Conservation (phyloP, 2,888 invertebrate species). For the Tupiocoris notatus region DNA sequence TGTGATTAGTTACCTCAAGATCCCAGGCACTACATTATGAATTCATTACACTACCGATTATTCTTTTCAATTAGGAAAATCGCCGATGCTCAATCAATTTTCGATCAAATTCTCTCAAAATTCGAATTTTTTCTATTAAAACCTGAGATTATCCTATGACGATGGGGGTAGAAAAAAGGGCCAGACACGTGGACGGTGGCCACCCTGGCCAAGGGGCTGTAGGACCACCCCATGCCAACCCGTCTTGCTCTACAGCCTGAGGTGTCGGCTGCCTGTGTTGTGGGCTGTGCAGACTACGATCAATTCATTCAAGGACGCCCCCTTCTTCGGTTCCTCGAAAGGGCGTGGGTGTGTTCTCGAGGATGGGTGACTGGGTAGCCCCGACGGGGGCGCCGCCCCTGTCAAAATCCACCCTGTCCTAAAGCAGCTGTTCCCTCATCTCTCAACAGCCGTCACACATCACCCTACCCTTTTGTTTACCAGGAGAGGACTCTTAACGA, state of each 20-base stretch:
- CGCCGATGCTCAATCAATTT: too few relatives aligned
- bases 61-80: background rate
- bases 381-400: background rate
- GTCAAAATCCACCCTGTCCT: background rate
- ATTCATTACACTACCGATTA: background rate
- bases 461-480: background rate
- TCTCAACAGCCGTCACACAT: background rate
- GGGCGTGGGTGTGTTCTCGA: slow-evolving; percentile 17
- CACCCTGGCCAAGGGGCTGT: slow-evolving; percentile 28
- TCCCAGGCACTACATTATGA: background rate
- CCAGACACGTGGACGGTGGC: slow-evolving; percentile 32
- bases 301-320: slow-evolving; percentile 47
- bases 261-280: slow-evolving; percentile 34
- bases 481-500: background rate
- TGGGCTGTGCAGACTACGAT: slow-evolving; percentile 44
- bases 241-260: background rate
- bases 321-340: slow-evolving; percentile 6
- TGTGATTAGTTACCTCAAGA: too few relatives aligned
- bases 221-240: background rate
- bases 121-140: too few relatives aligned
- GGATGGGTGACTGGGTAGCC: background rate
- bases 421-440: background rate
- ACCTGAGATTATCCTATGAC: background rate
- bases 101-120: too few relatives aligned
- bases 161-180: slow-evolving; percentile 14